Conservation (phyloP, 2,888 invertebrate genomes). For the Eristalinus sepulchralis region DNA sequence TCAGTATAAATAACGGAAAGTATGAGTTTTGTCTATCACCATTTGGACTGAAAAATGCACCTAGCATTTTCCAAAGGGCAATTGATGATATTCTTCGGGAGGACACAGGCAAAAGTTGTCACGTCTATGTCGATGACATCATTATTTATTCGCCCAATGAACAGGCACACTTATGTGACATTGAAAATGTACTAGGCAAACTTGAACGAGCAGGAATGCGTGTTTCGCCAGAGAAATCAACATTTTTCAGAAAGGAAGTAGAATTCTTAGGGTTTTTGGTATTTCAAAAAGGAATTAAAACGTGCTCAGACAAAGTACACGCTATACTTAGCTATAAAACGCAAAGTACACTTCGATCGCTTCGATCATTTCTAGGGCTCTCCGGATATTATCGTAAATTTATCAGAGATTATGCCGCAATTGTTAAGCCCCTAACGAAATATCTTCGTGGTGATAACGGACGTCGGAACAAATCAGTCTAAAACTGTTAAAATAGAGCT, state of each 20-base stretch:
- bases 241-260: too few relatives aligned
- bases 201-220: not conserved
- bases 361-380: not conserved
- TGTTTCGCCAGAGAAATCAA: too few relatives aligned
- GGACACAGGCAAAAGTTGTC: slow-evolving; percentile 31
- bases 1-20: slow-evolving; percentile 23
- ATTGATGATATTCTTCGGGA: slow-evolving; percentile 47
- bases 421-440: slow-evolving; percentile 13
- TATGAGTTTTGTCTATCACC: slow-evolving; percentile 7
- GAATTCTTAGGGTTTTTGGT: slow-evolving; percentile 44
- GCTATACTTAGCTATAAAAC: slow-evolving; percentile 22
- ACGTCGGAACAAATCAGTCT: slow-evolving; percentile 14
- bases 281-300: not conserved
- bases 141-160: not conserved
- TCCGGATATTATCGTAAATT: not conserved
- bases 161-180: not conserved
- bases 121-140: slow-evolving; percentile 19
- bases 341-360: not conserved
- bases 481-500: slow-evolving; percentile 46
- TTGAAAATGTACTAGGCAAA: not conserved
- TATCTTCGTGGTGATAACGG: slow-evolving; percentile 59
- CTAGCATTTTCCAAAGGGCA: slow-evolving; percentile 19
- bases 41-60: slow-evolving; percentile 30
- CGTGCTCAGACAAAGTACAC: slow-evolving; percentile 18
- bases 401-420: slow-evolving; percentile 8